Percentiles rank a stretch among this genome's conserved stretches.
Evolutionary conservation across 2,113 vertebrate genomes (phyloP).

Genomic region (Acanthisitta chloris): DNA sequence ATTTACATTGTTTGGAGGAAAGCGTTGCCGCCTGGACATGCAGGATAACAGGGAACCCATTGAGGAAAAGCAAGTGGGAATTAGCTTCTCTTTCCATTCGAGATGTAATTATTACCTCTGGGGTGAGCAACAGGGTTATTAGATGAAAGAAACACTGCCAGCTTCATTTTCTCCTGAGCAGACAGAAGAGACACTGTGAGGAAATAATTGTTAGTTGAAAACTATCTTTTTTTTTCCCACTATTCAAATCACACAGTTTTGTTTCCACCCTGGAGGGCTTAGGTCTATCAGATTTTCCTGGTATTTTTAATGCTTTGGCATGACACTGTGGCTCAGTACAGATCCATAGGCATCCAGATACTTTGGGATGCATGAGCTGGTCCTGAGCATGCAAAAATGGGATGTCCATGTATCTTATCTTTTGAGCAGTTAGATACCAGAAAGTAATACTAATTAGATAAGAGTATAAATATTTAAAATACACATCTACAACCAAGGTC

Average conservation of each 20-base stretch:
- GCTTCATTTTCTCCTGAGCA: slow-evolving; percentile 17
- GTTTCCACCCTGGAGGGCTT: neutral
- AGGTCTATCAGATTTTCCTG: neutral
- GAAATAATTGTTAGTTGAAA: neutral
- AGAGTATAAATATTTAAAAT: neutral
- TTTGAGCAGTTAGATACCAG: neutral
- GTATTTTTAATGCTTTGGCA: neutral
- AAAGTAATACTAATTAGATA: neutral
- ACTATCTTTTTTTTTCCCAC: neutral
- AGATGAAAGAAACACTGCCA: neutral
- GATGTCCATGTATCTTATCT: neutral
- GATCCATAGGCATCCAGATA: neutral
- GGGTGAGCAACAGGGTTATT: slow-evolving; percentile 1
- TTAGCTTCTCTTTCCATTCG: neutral
- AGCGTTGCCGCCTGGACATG: neutral
- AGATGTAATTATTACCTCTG: slow-evolving; percentile 45
- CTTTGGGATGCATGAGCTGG: neutral
- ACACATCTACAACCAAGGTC: neutral
- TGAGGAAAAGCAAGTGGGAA: slow-evolving; percentile 1
- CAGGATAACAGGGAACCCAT: neutral
- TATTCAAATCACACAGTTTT: neutral
- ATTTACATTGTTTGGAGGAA: neutral
- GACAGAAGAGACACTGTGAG: neutral
- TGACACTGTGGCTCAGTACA: neutral
- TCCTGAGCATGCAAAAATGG: neutral